Evolutionary conservation across 2,797 vertebrate genomes (phyloP), one percentile per base, ranked within the genome.

Genomic region (Salmo trutta): DNA sequence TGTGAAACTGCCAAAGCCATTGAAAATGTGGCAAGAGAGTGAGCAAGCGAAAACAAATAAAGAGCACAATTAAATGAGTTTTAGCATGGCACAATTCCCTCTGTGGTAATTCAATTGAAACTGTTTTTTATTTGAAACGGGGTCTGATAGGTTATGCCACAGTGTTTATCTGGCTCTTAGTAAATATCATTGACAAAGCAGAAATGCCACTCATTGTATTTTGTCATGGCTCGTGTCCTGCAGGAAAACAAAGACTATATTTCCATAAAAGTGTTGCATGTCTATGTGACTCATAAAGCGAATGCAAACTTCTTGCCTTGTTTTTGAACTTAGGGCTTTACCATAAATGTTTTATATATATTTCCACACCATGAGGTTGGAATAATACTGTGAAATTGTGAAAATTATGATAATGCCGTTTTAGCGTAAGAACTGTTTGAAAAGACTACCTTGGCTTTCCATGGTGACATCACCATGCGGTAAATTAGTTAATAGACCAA

Each of bases 161-260:
- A 51, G 65, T 75, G 73, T 75, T 77, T 71, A 71, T 69, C 67
- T 67, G 24, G 36, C 53, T 54, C 73, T 75, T 73, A 8, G 67
- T 71, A 75, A 81, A 81, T 75, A 76, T 77, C 76, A 75, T 54
- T 53, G 51, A 71, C 56, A 19, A 71, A 17, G 29, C 54, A 59
- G 56, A 77, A 72, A 77, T 53, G 76, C 27, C 72, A 66, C 36
- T 54, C n/a, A 65, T 74, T 69, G 69, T 54, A 52, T 81, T 52
- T 24, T 65, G 5, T 65, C 24, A 33, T 76, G 75, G 47, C 71
- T 59, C n/a, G 33, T 64, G 54, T 54, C 71, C 70, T 73, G 17
- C 36, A 36, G 75, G n/a, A 31, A 29, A 62, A 47, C 16, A 62
- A 72, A 31, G 41, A 19, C 12, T 21, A 77, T 36, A 71, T 65